Conservation (phyloP, 2,797 vertebrate species). For the Australoheros facetus region DNA sequence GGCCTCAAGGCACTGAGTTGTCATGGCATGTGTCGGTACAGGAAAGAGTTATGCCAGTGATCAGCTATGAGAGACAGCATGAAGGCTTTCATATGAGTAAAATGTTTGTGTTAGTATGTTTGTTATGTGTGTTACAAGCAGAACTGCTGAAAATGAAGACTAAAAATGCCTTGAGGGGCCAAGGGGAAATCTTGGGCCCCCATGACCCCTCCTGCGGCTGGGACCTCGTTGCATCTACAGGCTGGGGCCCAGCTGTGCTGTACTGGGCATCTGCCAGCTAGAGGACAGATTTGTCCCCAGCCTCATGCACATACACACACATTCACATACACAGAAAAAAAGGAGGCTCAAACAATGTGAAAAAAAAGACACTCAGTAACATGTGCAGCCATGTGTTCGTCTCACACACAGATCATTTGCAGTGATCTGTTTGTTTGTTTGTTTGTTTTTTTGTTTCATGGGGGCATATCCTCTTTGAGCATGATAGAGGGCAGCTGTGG, state of each 20-base stretch:
- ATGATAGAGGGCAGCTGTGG: constrained; percentile 67
- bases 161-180: constrained; percentile 62
- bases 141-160: constrained; percentile 47
- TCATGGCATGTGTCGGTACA: not conserved
- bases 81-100: constrained; percentile 44
- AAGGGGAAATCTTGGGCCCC: constrained; percentile 56
- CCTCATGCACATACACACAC: constrained; percentile 32
- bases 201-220: constrained; percentile 66
- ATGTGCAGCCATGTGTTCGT: constrained; percentile 31
- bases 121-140: constrained; percentile 17
- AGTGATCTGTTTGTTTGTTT: constrained; percentile 62
- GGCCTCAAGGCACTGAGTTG: constrained; percentile 32
- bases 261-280: constrained; percentile 75
- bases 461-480: constrained; percentile 44
- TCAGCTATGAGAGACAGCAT: not conserved
- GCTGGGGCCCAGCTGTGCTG: constrained; percentile 73
- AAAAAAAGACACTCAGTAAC: constrained; percentile 49
- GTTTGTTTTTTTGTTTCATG: constrained; percentile 54
- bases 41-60: not conserved
- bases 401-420: constrained; percentile 52
- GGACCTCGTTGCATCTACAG: constrained; percentile 39
- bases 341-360: constrained; percentile 40
- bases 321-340: constrained; percentile 11
- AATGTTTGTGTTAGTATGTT: constrained; percentile 52
- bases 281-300: constrained; percentile 71